Evolutionary conservation across 2,113 vertebrate species (phyloP), one percentile per base, ranked within the genome.

Genomic region (Nothobranchius kuhntae): DNA sequence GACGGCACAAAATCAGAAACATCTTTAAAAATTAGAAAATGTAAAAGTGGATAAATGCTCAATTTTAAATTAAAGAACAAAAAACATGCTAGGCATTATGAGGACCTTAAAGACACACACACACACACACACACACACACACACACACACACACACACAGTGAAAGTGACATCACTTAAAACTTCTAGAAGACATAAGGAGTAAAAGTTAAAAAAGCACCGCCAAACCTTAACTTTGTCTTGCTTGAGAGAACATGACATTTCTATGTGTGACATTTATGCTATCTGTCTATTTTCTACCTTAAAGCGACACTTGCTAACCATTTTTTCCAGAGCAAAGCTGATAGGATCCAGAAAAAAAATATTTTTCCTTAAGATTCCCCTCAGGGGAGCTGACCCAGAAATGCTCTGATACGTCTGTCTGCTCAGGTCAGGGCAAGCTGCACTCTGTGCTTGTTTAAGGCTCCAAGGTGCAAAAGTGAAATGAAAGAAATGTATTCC

Each of bases 401-500:
- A 86, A 85, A 78, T 56, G 30, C 40, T 53, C 56, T 68, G 63
- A 58, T 53, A 17, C 42, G 65, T 64, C 65, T 26, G 59, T 53
- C 60, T 45, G 62, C 11, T 63, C 76, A 50, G 73, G 83, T 76
- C 6, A 21, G 63, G 50, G 61, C 24, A 5, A 57, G 14, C 46
- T 35, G 47, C 54, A 55, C 72, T 87, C 73, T 81, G 70, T 73
- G 71, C 84, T 79, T 78, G 56, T 66, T 78, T 70, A 24, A 3
- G 75, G 59, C 59, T 74, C 68, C 54, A 46, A 78, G 56, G 81
- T 75, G 59, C 53, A 72, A 88, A 40, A 81, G 48, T 61, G 59
- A 79, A 83, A 72, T 86, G 75, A 81, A 77, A 69, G 63, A 71
- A 80, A 86, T 81, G 51, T 53, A 64, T 15, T 14, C 46, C n/a